These are phyloP conservation scores for Camponotus vicinus DNA, from an alignment of 1,140 invertebrate species.

Conservation along the genomic window DNA sequence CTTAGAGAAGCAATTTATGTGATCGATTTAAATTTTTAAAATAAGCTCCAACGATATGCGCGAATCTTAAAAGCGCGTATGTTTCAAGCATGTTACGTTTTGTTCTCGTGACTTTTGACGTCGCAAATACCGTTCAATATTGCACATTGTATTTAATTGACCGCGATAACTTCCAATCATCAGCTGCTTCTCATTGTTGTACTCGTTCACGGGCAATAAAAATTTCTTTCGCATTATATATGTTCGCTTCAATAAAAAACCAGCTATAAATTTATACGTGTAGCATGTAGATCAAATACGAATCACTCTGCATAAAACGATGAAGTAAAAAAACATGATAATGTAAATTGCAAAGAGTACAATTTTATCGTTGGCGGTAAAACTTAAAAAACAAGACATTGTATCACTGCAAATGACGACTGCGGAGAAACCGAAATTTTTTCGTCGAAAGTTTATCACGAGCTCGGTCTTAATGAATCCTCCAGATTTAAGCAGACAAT, in stretches of 20 bases:
- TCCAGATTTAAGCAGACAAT: background rate
- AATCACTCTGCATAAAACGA: background rate
- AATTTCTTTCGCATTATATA: background rate
- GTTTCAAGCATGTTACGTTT: background rate
- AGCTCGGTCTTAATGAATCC: conserved; percentile 29
- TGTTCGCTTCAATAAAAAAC: no score
- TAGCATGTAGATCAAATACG: background rate
- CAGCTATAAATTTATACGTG: no score
- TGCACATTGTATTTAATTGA: conserved; percentile 32
- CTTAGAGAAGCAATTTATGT: background rate
- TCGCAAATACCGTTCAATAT: background rate
- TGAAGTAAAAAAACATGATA: background rate
- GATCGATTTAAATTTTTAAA: background rate
- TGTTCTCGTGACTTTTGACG: background rate
- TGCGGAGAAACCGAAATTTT: conserved; percentile 8
- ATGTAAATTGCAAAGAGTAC: background rate
- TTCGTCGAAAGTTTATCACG: background rate
- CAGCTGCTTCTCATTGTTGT: background rate
- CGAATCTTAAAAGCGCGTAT: background rate
- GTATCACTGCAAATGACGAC: background rate
- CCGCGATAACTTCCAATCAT: conserved; percentile 24
- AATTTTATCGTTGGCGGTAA: background rate
- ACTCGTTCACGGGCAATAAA: background rate
- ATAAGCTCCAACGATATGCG: background rate
- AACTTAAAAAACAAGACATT: background rate